phyloP scores from a whole-genome alignment of 1,140 invertebrate genomes.

The Agrilus planipennis region DNA sequence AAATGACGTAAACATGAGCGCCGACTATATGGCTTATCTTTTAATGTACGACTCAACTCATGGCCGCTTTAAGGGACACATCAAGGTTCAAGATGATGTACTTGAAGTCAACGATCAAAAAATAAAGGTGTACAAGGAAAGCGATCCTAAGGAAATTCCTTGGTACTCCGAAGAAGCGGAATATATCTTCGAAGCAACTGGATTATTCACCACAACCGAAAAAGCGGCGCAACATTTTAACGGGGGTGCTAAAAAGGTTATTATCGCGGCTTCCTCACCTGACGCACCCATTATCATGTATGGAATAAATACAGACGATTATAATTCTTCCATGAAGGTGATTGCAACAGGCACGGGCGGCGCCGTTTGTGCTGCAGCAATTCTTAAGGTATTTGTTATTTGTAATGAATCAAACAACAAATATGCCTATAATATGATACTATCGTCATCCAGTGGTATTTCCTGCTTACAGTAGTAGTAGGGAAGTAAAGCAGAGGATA shows the following conservation, averaged over 20 bases:
- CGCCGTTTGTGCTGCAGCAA: too few relatives aligned
- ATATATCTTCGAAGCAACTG: constrained; percentile 94
- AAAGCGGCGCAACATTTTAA: constrained; percentile 67
- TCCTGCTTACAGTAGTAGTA: too few relatives aligned
- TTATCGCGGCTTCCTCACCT: constrained; percentile 93
- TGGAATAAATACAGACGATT: too few relatives aligned
- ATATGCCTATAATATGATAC: too few relatives aligned
- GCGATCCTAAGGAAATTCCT: constrained; percentile 74
- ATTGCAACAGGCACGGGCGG: too few relatives aligned
- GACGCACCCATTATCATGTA: constrained; percentile 99
- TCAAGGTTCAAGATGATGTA: constrained; percentile 57
- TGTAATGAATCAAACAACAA: too few relatives aligned
- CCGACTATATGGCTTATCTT: constrained; percentile 96
- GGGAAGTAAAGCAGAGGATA: too few relatives aligned
- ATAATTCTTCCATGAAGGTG: too few relatives aligned
- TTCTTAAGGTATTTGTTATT: too few relatives aligned
- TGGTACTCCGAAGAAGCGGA: constrained; percentile 81
- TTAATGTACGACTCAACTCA: constrained; percentile 98
- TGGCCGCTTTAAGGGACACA: constrained; percentile 74
- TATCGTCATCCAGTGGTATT: too few relatives aligned
- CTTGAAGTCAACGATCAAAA: constrained; percentile 44
- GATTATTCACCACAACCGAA: constrained; percentile 89
- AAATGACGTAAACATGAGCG: constrained; percentile 87
- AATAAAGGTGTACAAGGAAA: constrained; percentile 50
- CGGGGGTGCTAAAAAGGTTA: constrained; percentile 94